Conservation (phyloP, 2,797 vertebrate genomes). For the Vireo griseus region DNA sequence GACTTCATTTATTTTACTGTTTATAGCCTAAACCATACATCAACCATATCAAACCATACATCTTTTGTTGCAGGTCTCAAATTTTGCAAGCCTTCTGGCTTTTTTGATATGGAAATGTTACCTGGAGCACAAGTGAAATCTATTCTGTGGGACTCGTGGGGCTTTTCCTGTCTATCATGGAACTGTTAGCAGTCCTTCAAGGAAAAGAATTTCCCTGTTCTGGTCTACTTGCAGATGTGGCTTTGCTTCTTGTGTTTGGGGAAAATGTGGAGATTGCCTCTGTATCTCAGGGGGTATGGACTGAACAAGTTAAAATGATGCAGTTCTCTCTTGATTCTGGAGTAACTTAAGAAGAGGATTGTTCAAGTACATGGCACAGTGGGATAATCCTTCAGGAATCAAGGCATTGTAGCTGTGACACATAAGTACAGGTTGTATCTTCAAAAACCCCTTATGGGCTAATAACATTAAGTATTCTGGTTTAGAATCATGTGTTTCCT, state of each 20-base stretch:
- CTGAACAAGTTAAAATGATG: not conserved
- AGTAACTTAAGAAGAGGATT: not conserved
- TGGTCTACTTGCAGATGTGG: accelerated
- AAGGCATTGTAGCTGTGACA: not conserved
- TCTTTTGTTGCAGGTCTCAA: not conserved
- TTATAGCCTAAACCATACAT: not conserved
- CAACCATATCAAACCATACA: no score
- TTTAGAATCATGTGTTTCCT: not conserved
- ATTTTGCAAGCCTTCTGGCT: not conserved
- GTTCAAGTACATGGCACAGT: accelerated
- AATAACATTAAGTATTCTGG: not conserved
- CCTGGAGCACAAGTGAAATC: not conserved
- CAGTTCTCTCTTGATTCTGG: not conserved
- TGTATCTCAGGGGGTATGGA: not conserved
- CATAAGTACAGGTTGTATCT: not conserved
- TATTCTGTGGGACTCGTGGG: not conserved
- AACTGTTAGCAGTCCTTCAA: not conserved
- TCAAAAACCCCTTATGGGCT: not conserved
- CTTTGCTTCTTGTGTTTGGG: not conserved
- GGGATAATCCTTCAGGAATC: not conserved
- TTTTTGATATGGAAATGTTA: not conserved
- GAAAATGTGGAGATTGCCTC: not conserved
- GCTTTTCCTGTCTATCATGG: not conserved
- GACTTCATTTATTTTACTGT: not conserved
- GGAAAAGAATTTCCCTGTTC: not conserved